Percentiles rank a stretch among this genome's conserved stretches.
Evolutionary conservation across 2,113 vertebrate species (phyloP).

Genomic region (Nanger granti): DNA sequence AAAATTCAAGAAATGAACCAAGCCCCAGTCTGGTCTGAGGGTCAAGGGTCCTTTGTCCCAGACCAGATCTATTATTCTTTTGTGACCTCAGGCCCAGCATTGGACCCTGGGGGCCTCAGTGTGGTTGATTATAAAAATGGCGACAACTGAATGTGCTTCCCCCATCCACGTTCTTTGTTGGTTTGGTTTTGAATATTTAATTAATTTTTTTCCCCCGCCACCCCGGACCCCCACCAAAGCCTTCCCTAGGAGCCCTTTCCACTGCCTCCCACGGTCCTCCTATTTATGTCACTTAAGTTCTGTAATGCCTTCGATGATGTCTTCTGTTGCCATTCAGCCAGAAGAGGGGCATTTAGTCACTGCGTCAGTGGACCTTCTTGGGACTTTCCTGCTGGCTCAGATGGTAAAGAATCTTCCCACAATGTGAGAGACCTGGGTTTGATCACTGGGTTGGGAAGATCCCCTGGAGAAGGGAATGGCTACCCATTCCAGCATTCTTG

Average conservation of each 20-base stretch:
- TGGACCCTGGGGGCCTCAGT: not conserved
- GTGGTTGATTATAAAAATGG: not conserved
- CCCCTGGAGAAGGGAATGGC: not conserved
- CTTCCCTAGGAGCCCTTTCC: not conserved
- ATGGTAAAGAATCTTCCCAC: not conserved
- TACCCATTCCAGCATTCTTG: not conserved
- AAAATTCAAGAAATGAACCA: not conserved
- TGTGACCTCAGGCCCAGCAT: not conserved
- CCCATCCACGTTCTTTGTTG: not conserved
- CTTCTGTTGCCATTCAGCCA: not conserved
- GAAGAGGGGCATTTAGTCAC: not conserved
- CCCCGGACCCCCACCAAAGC: too few species aligned
- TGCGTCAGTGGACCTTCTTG: not conserved
- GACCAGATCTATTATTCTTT: not conserved
- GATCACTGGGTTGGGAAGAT: not conserved
- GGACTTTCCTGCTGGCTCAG: not conserved
- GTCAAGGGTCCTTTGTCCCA: not conserved
- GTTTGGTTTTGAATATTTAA: not conserved
- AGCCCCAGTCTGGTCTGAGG: not conserved
- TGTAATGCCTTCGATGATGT: not conserved
- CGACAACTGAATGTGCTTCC: not conserved
- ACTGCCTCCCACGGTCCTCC: not conserved
- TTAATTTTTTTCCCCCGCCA: fast-evolving
- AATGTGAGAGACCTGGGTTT: not conserved
- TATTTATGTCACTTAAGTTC: not conserved